Base-by-base conservation (phyloP, 2,113 vertebrate genomes). In the Pseudorectes ferrugineus region DNA sequence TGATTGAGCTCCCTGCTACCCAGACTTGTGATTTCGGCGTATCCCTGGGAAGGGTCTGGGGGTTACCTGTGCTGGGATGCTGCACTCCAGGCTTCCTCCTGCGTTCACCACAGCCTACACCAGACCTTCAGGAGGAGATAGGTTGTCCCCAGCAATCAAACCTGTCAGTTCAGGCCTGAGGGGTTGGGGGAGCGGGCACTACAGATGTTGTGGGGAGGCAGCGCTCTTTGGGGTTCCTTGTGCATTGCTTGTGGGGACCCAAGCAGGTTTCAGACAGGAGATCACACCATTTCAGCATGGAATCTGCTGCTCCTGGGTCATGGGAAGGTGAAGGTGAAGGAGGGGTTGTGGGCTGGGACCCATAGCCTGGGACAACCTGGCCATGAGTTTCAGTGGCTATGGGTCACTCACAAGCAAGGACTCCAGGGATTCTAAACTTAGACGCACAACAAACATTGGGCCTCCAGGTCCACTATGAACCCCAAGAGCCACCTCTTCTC, bases 291-390 rank as follows among this genome's bases (percentile, higher is more conserved):
- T 73, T 76, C 82, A 74, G 3, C 65, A 83, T 72, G 46, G 40
- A 40, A 71, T 84, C 77, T 95, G 92, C 91, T 95, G 98, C 92
- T 95, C 89, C 51, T 81, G 66, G 25, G 73, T 93, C 5, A 1
- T 4, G 1, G 35, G 40, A 61, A 40, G 23, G 40, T n/a, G 11
- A 22, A 1, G 1, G 15, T 22, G 29, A 51, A 75, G 43, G 23
- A 29, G 36, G 13, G 31, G 42, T 29, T 57, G n/a, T 23, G 29
- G 45, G n/a, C 49, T 79, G 48, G 11, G 14, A 57, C 21, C 6
- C n/a, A 45, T 36, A 68, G 40, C 21, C 25, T 76, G 21, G 29
- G 10, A 23, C n/a, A 75, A 9, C 20, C 11, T 73, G 28, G 20
- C 26, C 49, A 22, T 35, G 22, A 26, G 12, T 61, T 29, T 76